Conservation (phyloP, 2,113 vertebrate genomes). For the Cavia porcellus region DNA sequence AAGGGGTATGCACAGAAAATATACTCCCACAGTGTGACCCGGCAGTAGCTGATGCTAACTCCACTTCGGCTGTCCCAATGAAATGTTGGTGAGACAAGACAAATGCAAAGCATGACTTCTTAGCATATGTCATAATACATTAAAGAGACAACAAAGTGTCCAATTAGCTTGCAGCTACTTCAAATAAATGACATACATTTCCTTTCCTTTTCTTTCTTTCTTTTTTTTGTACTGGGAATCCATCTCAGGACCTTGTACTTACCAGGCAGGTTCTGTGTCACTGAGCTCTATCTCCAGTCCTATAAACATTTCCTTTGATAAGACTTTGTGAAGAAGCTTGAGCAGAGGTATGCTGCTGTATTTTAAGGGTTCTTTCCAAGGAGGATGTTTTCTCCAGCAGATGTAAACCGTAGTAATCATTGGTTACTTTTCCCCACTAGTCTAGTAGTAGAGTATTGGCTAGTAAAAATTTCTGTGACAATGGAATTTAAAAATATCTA, state of each 20-base stretch:
- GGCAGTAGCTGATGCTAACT: not conserved
- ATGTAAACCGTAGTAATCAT: not conserved
- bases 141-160: not conserved
- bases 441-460: not conserved
- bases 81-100: not conserved
- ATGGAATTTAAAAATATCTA: not conserved
- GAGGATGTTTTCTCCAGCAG: not conserved
- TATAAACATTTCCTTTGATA: not conserved
- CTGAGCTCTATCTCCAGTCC: no score
- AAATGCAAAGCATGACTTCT: not conserved
- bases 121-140: not conserved
- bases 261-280: no score
- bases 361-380: not conserved
- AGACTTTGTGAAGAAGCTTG: not conserved
- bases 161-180: not conserved
- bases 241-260: no score
- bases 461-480: conserved; percentile 1
- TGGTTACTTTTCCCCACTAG: conserved; percentile 14
- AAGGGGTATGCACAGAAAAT: not conserved
- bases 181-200: not conserved
- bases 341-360: not conserved
- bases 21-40: accelerated
- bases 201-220: not conserved
- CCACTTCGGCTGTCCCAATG: not conserved
- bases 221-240: no score